Evolutionary conservation across 2,113 vertebrate genomes (phyloP), one percentile per base, ranked within the genome.

Genomic region (human): DNA sequence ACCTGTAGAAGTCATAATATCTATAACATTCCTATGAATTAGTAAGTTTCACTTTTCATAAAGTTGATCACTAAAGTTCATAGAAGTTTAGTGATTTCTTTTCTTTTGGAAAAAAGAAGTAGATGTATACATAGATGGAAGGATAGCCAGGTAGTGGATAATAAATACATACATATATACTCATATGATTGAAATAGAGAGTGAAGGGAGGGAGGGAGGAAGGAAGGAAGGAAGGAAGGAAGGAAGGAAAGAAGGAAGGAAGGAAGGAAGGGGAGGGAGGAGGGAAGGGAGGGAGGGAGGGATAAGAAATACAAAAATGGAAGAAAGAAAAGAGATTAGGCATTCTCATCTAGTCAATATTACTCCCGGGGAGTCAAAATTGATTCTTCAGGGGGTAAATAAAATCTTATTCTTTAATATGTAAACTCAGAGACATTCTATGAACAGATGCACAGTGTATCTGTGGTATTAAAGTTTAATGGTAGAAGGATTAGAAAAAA

Each of bases 181-280:
- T 43, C 2, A 66, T 1, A 32, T 30, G 32, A 48, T 55, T 10
- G 27, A 78, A 68, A 68, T 75, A 40, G n/a, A 55, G n/a, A 8
- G 17, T 83, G 35, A 55, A 23, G 23, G 9, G 23, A 64, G 43
- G 10, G 27, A 27, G 23, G 14, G 30, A 70, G 8, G 14, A 30
- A 5, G 4, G 16, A 0, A 68, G 1, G 66, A 0, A 16, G 6
- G 32, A 8, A 32, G 8, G 8, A 48, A 23, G 70, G 5, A 10
- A 2, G 22, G 8, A 40, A 4, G 70, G 10, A 73, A 8, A 22
- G n/a, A 73, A 22, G 8, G 22, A 8, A 23, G 22, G 57, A 3
- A 59, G 8, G 23, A 10, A 55, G 52, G 52, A 8, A 18, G 17
- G 52, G 52, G 20, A 59, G 57, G 23, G 1, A 59, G 22, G 57